These are phyloP conservation scores for Parasteatoda lunata DNA, from an alignment of 2,888 invertebrate species.

Conservation along the genomic window DNA sequence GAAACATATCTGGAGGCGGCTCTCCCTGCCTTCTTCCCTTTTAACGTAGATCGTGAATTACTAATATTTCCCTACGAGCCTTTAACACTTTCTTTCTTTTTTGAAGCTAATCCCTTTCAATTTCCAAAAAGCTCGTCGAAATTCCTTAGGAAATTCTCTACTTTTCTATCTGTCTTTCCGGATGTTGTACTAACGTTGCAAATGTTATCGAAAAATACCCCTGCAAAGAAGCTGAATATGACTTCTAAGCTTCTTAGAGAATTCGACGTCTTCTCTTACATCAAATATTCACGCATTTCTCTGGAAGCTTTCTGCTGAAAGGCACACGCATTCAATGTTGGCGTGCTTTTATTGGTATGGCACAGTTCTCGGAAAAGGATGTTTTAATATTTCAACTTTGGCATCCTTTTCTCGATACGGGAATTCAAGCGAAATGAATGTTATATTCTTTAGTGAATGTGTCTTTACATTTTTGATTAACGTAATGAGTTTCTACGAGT, in stretches of 20 bases:
- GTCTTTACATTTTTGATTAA: too few species aligned
- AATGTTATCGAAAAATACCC: not conserved
- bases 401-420: not conserved
- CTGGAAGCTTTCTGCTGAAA: not conserved
- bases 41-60: not conserved
- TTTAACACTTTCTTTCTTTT: not conserved
- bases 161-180: not conserved
- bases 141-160: not conserved
- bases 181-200: not conserved
- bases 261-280: not conserved
- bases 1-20: not conserved
- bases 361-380: not conserved
- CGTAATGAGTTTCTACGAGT: too few species aligned
- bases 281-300: slow-evolving; percentile 29
- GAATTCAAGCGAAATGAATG: too few species aligned
- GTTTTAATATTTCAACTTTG: slow-evolving; percentile 16
- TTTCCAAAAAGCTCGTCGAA: not conserved
- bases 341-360: not conserved
- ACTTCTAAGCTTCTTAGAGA: slow-evolving; percentile 28
- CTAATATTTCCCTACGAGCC: not conserved
- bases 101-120: not conserved
- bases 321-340: not conserved
- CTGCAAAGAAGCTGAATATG: not conserved
- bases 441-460: too few species aligned
- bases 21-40: not conserved